These are phyloP conservation scores for Dendrolimus kikuchii DNA, from an alignment of 1,140 invertebrate genomes.

Conservation along the genomic window DNA sequence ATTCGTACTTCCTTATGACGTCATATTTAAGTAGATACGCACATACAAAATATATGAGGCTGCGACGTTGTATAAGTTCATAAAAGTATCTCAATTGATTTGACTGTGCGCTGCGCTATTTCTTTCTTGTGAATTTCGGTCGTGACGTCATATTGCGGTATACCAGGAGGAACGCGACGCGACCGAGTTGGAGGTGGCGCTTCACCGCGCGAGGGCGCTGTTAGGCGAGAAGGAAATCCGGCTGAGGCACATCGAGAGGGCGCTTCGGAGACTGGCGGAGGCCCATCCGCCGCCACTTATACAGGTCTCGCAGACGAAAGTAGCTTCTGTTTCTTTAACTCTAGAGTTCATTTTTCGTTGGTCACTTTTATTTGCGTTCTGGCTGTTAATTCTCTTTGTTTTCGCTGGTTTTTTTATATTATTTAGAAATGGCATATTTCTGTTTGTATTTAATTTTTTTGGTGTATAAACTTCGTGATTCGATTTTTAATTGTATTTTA, in stretches of 20 bases:
- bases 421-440: constrained; percentile 2
- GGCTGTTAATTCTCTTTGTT: not conserved
- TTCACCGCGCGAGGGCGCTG: constrained; percentile 82
- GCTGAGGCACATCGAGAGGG: constrained; percentile 82
- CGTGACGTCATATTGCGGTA: not conserved
- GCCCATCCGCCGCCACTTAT: constrained; percentile 31
- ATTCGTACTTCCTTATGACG: too few relatives aligned
- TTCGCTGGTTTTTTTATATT: not conserved
- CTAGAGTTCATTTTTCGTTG: constrained; percentile 1
- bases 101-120: too few relatives aligned
- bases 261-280: constrained; percentile 75
- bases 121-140: not conserved
- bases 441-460: constrained; percentile 6
- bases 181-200: constrained; percentile 85
- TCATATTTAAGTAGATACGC: too few relatives aligned
- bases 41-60: too few relatives aligned
- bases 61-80: too few relatives aligned
- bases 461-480: not conserved
- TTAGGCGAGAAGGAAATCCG: constrained; percentile 86
- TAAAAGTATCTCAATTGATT: too few relatives aligned
- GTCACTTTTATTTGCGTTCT: not conserved
- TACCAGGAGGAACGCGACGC: constrained; percentile 82
- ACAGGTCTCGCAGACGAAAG: constrained; percentile 22
- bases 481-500: too few relatives aligned
- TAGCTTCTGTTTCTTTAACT: not conserved